Evolutionary conservation across 2,113 vertebrate species (phyloP).

Genomic region (Thunnus maccoyii): DNA sequence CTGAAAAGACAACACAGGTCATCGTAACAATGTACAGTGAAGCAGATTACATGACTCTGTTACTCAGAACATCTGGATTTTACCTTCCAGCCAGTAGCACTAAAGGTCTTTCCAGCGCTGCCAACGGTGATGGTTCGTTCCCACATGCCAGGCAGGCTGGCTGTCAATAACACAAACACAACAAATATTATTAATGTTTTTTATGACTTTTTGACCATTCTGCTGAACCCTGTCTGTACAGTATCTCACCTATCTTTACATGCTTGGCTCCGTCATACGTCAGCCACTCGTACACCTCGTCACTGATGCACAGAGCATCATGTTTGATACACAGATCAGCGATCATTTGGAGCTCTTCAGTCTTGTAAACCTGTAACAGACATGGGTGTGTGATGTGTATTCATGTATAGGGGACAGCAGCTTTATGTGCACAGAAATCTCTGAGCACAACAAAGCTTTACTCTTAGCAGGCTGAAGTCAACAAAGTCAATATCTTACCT

Average conservation of each 20-base stretch:
- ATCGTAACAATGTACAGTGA: background rate
- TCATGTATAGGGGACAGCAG: no score
- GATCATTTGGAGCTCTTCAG: slow-evolving; percentile 89
- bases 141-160: slow-evolving; percentile 96
- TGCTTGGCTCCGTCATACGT: slow-evolving; percentile 90
- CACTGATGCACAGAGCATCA: slow-evolving; percentile 90
- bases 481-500: slow-evolving; percentile 82
- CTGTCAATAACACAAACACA: slow-evolving; percentile 75
- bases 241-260: slow-evolving; percentile 61
- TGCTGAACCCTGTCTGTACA: no score
- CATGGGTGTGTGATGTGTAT: no score
- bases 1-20: slow-evolving; percentile 70
- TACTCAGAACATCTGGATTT: background rate
- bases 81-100: slow-evolving; percentile 97
- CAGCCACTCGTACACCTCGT: slow-evolving; percentile 98
- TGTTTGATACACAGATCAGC: slow-evolving; percentile 92
- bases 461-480: no score
- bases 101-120: slow-evolving; percentile 95
- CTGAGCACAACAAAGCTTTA: no score
- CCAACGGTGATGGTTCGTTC: slow-evolving; percentile 91
- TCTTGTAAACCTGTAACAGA: slow-evolving; percentile 88
- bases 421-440: no score
- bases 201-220: no score
- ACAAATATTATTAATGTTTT: no score
- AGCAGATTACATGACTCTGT: background rate